Evolutionary conservation across 2,888 invertebrate genomes (phyloP).

Genomic region (Phalera bucephala): DNA sequence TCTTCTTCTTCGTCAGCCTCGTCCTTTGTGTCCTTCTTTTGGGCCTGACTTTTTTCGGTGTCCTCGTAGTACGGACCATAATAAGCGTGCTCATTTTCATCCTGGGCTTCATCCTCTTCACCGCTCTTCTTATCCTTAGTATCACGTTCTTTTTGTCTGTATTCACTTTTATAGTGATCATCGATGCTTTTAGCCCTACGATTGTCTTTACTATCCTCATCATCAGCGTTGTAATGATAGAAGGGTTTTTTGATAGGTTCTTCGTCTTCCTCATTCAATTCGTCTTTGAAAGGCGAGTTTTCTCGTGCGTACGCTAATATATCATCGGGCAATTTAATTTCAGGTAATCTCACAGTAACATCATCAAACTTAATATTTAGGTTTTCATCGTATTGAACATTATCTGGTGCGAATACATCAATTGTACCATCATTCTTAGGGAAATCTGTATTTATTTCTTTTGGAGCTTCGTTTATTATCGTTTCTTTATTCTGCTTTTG

Average conservation of each 20-base stretch:
- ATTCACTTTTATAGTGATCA: conserved; percentile 38
- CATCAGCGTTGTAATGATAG: conserved; percentile 44
- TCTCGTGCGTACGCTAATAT: conserved; percentile 60
- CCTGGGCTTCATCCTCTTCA: conserved; percentile 28
- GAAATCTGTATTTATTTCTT: conserved; percentile 24
- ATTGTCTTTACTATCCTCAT: conserved; percentile 26
- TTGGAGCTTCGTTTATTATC: conserved; percentile 2
- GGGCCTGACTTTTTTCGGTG: conserved; percentile 38
- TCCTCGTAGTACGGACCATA: conserved; percentile 23
- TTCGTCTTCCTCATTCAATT: conserved; percentile 31
- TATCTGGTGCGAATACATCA: conserved; percentile 46
- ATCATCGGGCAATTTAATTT: conserved; percentile 75
- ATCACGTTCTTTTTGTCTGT: conserved; percentile 19
- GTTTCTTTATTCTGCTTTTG: conserved; percentile 26
- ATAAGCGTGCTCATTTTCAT: conserved; percentile 34
- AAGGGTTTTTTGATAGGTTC: conserved; percentile 30
- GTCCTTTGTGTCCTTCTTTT: conserved; percentile 37
- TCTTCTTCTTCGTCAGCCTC: conserved; percentile 49
- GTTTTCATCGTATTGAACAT: conserved; percentile 59
- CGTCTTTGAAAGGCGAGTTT: conserved; percentile 38
- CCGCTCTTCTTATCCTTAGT: conserved; percentile 18
- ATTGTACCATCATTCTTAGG: conserved; percentile 44
- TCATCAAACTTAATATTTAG: conserved; percentile 70
- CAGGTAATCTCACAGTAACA: conserved; percentile 66
- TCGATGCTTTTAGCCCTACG: conserved; percentile 26